Evolutionary conservation across 2,113 vertebrate genomes (phyloP), one percentile per base, ranked within the genome.

Genomic region (Strix uralensis): DNA sequence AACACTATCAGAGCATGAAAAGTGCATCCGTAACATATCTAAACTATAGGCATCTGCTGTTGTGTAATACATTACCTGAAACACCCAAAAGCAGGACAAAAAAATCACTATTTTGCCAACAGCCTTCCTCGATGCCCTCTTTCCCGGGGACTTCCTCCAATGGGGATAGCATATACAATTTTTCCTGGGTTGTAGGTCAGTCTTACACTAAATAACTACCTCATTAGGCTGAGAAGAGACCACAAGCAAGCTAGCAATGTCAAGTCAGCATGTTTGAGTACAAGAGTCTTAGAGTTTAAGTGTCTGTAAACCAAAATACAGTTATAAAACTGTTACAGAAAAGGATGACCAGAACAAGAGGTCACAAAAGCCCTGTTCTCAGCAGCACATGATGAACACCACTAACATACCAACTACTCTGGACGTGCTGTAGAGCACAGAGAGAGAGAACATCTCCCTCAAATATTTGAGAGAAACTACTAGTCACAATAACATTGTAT

Each of bases 81-180:
- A 86, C 30, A 62, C 5, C 6, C 40, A 61, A 63, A 72, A 91
- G 18, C 34, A 84, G 36, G n/a, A 57, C 40, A 86, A 7, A 46
- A 46, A 70, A 66, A 94, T 5, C 17, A 73, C 21, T 20, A 3
- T 40, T 86, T 66, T 88, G 54, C 34, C 72, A 86, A 69, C 8
- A 74, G 51, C 23, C 29, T 26, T 59, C 46, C 38, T 30, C 7
- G 7, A 54, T 46, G 51, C 10, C 10, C 26, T 62, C 22, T 17
- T 54, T 70, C 32, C n/a, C 22, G 7, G 11, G 7, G 16, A 15
- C 47, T 69, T 81, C 9, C 36, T 70, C 72, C 7, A 1, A 52
- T 10, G 3, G 5, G 2, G 7, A 87, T 1, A 61, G 6, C 67
- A 6, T 5, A 47, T 10, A 51, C 0, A 1, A 42, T 52, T 77